Base-by-base conservation (phyloP, 2,888 invertebrate species). In the Herminia tarsipennalis region DNA sequence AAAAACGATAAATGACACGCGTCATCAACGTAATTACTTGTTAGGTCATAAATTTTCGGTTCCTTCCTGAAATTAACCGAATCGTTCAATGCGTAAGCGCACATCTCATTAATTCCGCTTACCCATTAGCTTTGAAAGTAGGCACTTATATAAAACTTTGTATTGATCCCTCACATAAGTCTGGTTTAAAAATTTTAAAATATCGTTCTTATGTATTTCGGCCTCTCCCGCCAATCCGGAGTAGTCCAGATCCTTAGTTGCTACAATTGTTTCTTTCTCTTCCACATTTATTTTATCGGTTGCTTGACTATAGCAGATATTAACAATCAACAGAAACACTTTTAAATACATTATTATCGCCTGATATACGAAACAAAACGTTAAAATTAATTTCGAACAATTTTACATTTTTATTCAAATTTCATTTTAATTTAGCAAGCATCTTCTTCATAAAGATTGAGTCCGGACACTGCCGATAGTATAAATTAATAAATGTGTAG, bases 161-260 rank as follows among this genome's bases (percentile, higher is more conserved):
- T 90, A 90, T 29, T 77, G 73, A 14, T 78, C 70, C 27, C 70
- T 76, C 0, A 86, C 75, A 6, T 66, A 57, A 1, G 73, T 57
- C 24, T 82, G 61, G 35, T 86, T 86, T 1, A 90, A 64, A 48
- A 89, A 90, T 5, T 57, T 64, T 0, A 90, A 61, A 17, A 90
- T 77, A 22, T 88, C 70, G 5, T 65, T 46, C 41, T 89, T 90
- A 47, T 87, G 75, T 10, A 20, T 66, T 42, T 90, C 90, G 0
- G 86, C 88, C 32, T 88, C 81, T 0, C 58, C 64, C 0, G 89
- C 89, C 12, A 90, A 35, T 8, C 59, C 56, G 0, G 85, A 70
- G 39, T 87, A 90, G 59, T 90, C 88, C 18, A 88, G 73, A 1
- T 78, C 80, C 1, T 67, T 70, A 0, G 68, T 68, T 0, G 68